Percentiles rank a stretch among this genome's conserved stretches.
Evolutionary conservation across 2,797 vertebrate species (phyloP).

Genomic region (Myiotriccus ornatus): DNA sequence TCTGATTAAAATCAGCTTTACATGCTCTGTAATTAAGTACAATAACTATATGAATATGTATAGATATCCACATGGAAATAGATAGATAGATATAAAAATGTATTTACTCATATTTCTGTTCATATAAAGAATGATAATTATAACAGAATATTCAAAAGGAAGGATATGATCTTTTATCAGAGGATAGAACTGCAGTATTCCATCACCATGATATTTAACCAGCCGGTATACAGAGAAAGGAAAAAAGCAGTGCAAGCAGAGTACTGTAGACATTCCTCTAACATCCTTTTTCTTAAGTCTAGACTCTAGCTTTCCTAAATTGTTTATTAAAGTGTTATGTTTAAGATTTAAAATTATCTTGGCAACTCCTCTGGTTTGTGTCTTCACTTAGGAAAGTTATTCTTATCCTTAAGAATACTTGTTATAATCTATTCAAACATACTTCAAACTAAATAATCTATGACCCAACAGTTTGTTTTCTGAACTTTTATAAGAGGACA

Average conservation of each 20-base stretch:
- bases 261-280: neutral
- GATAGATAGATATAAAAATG: neutral
- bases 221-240: neutral
- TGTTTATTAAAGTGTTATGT: neutral
- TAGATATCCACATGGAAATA: neutral
- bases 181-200: neutral
- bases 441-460: slow-evolving; percentile 36
- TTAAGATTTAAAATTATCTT: neutral
- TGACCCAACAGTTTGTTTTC: slow-evolving; percentile 62
- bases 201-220: neutral
- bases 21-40: neutral
- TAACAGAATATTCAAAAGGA: neutral
- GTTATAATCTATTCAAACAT: neutral
- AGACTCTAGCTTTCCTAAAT: neutral
- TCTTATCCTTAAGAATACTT: neutral
- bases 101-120: neutral
- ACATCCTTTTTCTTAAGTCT: neutral
- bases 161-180: neutral
- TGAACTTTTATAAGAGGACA: slow-evolving; percentile 63
- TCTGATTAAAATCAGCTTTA: neutral
- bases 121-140: neutral
- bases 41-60: neutral
- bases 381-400: neutral
- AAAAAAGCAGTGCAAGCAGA: neutral
- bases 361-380: neutral